Conservation (phyloP, 2,797 vertebrate genomes). For the Hemibagrus guttatus region DNA sequence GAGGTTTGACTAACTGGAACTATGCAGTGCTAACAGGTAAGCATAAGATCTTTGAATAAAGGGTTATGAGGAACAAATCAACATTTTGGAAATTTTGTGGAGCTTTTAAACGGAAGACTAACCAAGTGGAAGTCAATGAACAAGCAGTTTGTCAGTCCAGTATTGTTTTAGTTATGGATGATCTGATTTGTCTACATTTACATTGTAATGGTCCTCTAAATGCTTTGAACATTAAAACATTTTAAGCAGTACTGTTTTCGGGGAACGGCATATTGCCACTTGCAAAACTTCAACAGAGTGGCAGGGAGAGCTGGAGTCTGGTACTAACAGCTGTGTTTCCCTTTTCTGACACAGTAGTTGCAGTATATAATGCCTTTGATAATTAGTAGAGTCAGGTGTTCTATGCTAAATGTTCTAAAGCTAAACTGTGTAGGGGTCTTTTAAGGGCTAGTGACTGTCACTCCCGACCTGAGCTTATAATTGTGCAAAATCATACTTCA, state of each 20-base stretch:
- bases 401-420: background rate
- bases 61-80: background rate
- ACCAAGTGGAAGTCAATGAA: background rate
- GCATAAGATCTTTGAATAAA: slow-evolving; percentile 36
- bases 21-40: slow-evolving; percentile 65
- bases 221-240: background rate
- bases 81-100: too few species aligned
- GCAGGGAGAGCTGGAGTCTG: background rate
- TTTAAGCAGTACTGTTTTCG: background rate
- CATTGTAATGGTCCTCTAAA: background rate
- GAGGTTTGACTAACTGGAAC: slow-evolving; percentile 53
- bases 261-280: background rate
- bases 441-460: background rate
- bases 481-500: background rate
- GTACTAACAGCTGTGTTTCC: background rate
- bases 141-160: background rate
- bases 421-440: background rate
- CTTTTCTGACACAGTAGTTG: background rate
- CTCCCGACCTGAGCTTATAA: background rate
- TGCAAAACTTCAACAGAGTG: too few species aligned
- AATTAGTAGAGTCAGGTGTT: background rate
- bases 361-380: background rate
- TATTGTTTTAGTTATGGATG: background rate
- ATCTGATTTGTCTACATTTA: background rate
- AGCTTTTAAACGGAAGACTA: background rate